Percentiles rank a stretch among this genome's conserved stretches.
Conservation (phyloP, 2,113 vertebrate genomes). For the Piaya cayana region DNA sequence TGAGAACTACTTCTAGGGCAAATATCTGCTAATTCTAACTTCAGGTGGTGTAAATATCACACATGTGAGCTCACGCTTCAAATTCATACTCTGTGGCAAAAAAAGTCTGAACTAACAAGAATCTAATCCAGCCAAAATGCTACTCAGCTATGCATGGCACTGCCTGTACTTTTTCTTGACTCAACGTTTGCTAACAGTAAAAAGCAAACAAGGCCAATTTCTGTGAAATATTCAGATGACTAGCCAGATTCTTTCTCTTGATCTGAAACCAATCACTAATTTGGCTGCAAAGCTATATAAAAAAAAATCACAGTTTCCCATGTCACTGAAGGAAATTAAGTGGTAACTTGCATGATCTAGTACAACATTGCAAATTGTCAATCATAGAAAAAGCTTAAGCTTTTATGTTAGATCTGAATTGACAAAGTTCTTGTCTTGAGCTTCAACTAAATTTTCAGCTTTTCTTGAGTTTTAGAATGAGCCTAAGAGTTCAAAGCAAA, state of each 20-base stretch:
- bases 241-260: background rate
- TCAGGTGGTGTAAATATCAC: slow-evolving; percentile 7
- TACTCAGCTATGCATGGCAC: background rate
- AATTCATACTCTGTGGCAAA: background rate
- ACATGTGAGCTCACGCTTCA: background rate
- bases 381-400: background rate
- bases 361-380: background rate
- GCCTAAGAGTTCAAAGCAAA: background rate
- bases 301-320: background rate
- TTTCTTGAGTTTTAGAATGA: background rate
- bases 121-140: slow-evolving; percentile 6
- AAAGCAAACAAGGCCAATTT: background rate
- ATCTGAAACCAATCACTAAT: background rate
- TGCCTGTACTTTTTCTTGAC: background rate
- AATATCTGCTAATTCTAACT: slow-evolving; percentile 6
- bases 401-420: background rate
- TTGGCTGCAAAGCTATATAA: background rate
- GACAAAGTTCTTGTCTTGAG: background rate
- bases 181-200: background rate
- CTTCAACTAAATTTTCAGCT: background rate
- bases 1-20: background rate
- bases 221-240: background rate
- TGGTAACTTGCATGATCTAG: background rate
- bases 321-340: background rate
- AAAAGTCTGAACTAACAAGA: background rate